Conservation (phyloP, 1,140 invertebrate genomes). For the Archivesica marissinica region DNA sequence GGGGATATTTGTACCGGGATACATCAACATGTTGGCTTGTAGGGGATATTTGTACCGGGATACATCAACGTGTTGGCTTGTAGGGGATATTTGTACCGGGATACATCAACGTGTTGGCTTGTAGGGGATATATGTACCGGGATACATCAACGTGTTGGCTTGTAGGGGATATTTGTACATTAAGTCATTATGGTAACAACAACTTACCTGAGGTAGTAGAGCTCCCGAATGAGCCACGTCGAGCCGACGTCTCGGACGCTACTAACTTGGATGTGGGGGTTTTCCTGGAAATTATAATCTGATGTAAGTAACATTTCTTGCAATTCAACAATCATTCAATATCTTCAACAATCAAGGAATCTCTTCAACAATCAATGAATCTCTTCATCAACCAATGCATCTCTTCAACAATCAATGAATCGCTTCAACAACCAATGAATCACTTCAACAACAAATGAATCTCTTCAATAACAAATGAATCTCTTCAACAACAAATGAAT, state of each 20-base stretch:
- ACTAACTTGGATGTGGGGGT: constrained; percentile 15
- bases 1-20: neutral
- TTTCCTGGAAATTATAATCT: constrained; percentile 37
- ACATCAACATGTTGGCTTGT: neutral
- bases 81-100: neutral
- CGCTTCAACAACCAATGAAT: neutral
- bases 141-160: neutral
- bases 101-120: neutral
- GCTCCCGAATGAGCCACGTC: constrained; percentile 36
- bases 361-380: neutral
- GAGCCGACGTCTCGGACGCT: neutral
- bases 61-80: neutral
- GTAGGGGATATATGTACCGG: no score
- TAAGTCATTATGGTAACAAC: neutral
- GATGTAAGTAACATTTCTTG: neutral
- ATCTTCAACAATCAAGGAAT: neutral
- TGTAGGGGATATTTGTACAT: neutral
- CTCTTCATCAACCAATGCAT: neutral
- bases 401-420: neutral
- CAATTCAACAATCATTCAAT: neutral
- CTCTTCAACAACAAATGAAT: no score
- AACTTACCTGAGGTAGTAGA: constrained; percentile 21
- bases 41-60: neutral
- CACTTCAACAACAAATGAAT: neutral
- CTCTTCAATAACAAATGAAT: no score